Percentiles rank a stretch among this genome's conserved stretches.
Evolutionary conservation across 2,797 vertebrate genomes (phyloP).

Genomic region (Psittacula echo): DNA sequence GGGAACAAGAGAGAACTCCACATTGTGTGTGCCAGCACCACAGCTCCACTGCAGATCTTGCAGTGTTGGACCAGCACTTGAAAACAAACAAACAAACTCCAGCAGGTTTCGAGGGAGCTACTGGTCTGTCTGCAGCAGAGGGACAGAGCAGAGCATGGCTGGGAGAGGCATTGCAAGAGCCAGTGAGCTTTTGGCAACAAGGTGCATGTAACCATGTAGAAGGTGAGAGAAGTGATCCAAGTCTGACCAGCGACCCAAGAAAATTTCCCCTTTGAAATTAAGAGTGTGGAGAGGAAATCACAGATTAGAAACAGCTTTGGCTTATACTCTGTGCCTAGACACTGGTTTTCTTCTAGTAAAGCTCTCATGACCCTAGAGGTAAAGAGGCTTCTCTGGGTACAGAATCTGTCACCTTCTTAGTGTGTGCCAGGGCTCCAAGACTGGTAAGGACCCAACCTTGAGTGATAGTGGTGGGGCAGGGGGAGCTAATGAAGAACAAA

Average conservation of each 20-base stretch:
- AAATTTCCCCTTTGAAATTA: neutral
- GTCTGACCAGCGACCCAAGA: neutral
- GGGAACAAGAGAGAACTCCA: neutral
- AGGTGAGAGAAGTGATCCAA: neutral
- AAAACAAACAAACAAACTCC: neutral
- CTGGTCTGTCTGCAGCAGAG: neutral
- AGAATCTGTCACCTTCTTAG: neutral
- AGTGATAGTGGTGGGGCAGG: neutral
- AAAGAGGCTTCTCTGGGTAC: neutral
- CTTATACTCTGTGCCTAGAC: neutral
- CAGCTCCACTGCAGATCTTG: neutral
- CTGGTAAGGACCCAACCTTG: neutral
- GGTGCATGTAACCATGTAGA: neutral
- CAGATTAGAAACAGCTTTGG: neutral
- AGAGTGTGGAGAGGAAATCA: neutral
- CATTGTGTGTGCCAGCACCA: rapidly evolving
- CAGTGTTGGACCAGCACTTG: neutral
- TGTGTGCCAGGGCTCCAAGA: neutral
- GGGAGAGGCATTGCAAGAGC: neutral
- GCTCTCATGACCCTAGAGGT: neutral
- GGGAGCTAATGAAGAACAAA: too few relatives aligned
- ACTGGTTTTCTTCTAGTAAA: neutral
- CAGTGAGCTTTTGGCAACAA: neutral
- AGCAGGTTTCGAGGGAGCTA: neutral
- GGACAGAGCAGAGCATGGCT: neutral